Percentiles rank a stretch among this genome's conserved stretches.
phyloP scores from a whole-genome alignment of 2,797 vertebrate species.

The Chelon labrosus region DNA sequence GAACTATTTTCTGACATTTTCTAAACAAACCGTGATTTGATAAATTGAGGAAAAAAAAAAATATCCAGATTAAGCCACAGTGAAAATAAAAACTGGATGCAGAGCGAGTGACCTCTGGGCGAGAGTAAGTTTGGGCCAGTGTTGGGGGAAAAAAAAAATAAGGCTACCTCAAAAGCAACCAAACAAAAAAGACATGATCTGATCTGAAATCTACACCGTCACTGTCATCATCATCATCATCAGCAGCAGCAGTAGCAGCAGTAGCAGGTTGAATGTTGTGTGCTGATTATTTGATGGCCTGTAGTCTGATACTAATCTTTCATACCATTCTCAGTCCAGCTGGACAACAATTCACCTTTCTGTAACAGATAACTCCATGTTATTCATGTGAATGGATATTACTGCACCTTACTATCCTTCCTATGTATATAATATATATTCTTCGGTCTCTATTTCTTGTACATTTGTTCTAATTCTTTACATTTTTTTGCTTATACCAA shows the following conservation, averaged over 20 bases:
- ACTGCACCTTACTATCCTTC: too few relatives aligned
- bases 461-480: too few relatives aligned
- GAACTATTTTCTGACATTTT: not conserved
- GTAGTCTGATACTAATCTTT: not conserved
- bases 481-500: too few relatives aligned
- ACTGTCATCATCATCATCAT: not conserved
- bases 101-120: not conserved
- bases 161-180: not conserved
- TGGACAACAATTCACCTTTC: too few relatives aligned
- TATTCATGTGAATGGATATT: too few relatives aligned
- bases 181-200: not conserved
- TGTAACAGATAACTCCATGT: too few relatives aligned
- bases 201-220: not conserved
- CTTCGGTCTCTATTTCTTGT: too few relatives aligned
- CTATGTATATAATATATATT: too few relatives aligned
- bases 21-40: not conserved
- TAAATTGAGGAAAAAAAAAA: not conserved
- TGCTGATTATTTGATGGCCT: conserved; percentile 1
- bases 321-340: too few relatives aligned
- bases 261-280: not conserved
- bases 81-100: not conserved
- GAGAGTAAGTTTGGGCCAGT: not conserved
- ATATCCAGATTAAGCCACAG: not conserved
- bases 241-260: too few relatives aligned
- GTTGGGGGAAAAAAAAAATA: not conserved